Evolutionary conservation across 2,888 invertebrate species (phyloP).

Genomic region (Folsomia manolachei): DNA sequence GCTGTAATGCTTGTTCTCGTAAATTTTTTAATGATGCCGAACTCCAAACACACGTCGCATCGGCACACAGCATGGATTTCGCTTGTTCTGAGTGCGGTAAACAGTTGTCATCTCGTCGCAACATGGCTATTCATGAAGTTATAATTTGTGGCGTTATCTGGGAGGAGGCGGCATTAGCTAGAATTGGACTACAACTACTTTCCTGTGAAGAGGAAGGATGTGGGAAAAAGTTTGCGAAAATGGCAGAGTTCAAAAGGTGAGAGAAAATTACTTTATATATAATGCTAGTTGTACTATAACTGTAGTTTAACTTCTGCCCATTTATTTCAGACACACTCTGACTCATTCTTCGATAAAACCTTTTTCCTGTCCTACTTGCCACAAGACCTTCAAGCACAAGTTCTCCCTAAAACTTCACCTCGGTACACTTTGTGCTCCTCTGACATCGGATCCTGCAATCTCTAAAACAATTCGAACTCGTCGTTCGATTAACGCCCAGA

Average conservation of each 20-base stretch:
- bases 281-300: not conserved
- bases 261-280: not conserved
- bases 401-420: not conserved
- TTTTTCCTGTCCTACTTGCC: not conserved
- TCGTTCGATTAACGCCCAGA: not conserved
- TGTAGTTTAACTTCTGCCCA: not conserved
- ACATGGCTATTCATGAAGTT: not conserved
- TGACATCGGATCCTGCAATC: not conserved
- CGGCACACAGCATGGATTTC: not conserved
- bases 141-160: not conserved
- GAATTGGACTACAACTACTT: not conserved
- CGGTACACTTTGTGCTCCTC: not conserved
- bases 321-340: not conserved
- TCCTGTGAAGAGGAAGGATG: not conserved
- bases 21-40: not conserved
- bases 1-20: not conserved
- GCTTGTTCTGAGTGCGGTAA: not conserved
- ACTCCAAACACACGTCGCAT: not conserved
- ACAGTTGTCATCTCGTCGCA: not conserved
- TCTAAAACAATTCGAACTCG: not conserved
- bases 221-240: not conserved
- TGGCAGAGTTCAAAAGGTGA: not conserved
- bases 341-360: not conserved
- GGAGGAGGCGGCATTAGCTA: not conserved
- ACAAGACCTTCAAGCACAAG: not conserved